Base-by-base conservation (phyloP, 2,797 vertebrate species). In the Pteronotus mesoamericanus region DNA sequence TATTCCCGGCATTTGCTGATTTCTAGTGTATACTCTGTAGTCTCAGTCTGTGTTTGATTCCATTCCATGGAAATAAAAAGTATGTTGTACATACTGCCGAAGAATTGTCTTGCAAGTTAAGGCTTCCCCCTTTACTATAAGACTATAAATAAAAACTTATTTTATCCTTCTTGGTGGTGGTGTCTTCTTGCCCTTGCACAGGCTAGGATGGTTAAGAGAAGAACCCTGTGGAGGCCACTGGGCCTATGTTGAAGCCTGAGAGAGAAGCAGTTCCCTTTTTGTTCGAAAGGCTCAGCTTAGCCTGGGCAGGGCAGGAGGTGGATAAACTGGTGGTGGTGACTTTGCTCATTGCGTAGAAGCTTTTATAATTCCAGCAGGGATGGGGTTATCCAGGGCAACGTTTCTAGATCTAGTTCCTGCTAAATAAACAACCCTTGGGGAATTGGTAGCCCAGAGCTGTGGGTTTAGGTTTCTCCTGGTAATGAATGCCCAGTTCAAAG, bases 31-130 rank as follows among this genome's bases (percentile, higher is more conserved):
- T 99, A 98, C 97, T 98, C 98, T 98, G 97, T 98, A 99, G 99
- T 98, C 97, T 97, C 98, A 98, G 98, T 98, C 97, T 44, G 97
- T 97, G 42, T 99, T 99, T 98, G 97, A 99, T 99, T 99, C 99
- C 99, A 99, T 99, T 99, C 99, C 98, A 98, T 99, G 98, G 99
- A 99, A 99, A 99, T 99, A 99, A 99, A 99, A 99, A 99, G 99
- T 99, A 99, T 99, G 99, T 99, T 99, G 99, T 99, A 99, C 99
- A 99, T 99, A 99, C 99, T 99, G 99, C 99, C 98, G 99, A 99
- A 99, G 96, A 98, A 99, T 98, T 99, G 99, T 99, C 99, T 99
- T 99, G 99, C 99, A 99, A 99, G 99, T 99, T 99, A 98, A 99
- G 99, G 99, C 99, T 99, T 99, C 98, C 99, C 99, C 99, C 99